Evolutionary conservation across 2,113 vertebrate species (phyloP).

Genomic region (Leucosticte australis): DNA sequence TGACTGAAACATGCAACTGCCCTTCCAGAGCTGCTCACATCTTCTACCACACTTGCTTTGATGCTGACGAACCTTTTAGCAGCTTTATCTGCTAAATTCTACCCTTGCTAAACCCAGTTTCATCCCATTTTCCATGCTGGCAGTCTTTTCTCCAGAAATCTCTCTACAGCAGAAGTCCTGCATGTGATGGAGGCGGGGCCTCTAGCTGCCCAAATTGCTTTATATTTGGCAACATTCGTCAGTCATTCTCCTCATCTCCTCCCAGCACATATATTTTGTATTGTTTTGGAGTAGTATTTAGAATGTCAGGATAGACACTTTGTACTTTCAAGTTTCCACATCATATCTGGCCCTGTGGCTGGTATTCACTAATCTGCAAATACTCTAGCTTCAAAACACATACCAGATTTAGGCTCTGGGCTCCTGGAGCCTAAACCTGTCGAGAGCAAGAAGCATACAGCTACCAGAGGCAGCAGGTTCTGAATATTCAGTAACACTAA

Average conservation of each 20-base stretch:
- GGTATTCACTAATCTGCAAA: background rate
- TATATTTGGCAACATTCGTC: background rate
- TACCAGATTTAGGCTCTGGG: background rate
- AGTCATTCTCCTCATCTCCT: background rate
- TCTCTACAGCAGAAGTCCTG: background rate
- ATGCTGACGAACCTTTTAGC: background rate
- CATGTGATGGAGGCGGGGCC: background rate
- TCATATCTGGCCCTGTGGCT: slow-evolving; percentile 25
- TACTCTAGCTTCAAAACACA: background rate
- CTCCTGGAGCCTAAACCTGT: background rate
- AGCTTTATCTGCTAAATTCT: background rate
- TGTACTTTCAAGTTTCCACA: background rate
- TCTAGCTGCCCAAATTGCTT: background rate
- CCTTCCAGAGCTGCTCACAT: background rate
- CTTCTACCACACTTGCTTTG: background rate
- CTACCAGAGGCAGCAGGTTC: slow-evolving; percentile 17
- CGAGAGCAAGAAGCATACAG: background rate
- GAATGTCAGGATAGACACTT: background rate
- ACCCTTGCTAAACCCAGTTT: background rate
- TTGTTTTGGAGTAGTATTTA: background rate
- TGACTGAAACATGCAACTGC: background rate
- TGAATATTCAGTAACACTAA: slow-evolving; percentile 6
- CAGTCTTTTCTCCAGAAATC: background rate
- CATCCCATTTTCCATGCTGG: background rate
- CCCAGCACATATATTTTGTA: background rate